Conservation (phyloP, 1,140 invertebrate genomes). For the Adoxophyes honmai region DNA sequence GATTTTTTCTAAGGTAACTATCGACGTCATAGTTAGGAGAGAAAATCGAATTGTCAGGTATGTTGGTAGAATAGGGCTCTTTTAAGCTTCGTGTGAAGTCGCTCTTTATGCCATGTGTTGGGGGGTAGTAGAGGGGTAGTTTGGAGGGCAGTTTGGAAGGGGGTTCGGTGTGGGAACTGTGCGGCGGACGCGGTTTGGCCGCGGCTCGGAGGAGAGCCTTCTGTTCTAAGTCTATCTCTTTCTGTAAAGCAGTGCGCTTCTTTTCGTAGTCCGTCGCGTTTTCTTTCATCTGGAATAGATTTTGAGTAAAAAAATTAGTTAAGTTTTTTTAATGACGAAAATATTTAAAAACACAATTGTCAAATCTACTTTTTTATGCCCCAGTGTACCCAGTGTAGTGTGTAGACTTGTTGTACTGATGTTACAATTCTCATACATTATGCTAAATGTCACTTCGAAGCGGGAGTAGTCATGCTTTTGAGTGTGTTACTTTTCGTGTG, state of each 20-base stretch:
- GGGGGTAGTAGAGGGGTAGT: slow-evolving; percentile 38
- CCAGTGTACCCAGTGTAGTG: no score
- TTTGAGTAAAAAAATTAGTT: no score
- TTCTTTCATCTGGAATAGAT: slow-evolving; percentile 69
- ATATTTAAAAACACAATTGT: no score
- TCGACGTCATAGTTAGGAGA: slow-evolving; percentile 62
- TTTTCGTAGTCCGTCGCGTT: slow-evolving; percentile 69
- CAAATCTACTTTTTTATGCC: no score
- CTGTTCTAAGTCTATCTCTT: slow-evolving; percentile 67
- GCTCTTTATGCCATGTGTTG: slow-evolving; percentile 1
- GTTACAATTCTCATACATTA: no score
- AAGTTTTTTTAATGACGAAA: no score
- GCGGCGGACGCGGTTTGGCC: slow-evolving; percentile 35
- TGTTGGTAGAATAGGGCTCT: slow-evolving; percentile 53
- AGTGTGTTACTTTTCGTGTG: no score
- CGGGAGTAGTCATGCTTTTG: no score
- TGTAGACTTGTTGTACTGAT: no score
- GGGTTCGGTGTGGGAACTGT: slow-evolving; percentile 38
- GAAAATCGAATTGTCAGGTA: slow-evolving; percentile 57
- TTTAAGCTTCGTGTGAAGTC: slow-evolving; percentile 20
- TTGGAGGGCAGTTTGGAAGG: slow-evolving; percentile 24
- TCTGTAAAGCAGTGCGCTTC: slow-evolving; percentile 67
- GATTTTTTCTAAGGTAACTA: slow-evolving; percentile 54
- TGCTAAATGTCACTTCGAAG: no score
- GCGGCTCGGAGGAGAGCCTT: slow-evolving; percentile 43